These are phyloP conservation scores for Fulica atra DNA, from an alignment of 2,113 vertebrate species.

Conservation along the genomic window DNA sequence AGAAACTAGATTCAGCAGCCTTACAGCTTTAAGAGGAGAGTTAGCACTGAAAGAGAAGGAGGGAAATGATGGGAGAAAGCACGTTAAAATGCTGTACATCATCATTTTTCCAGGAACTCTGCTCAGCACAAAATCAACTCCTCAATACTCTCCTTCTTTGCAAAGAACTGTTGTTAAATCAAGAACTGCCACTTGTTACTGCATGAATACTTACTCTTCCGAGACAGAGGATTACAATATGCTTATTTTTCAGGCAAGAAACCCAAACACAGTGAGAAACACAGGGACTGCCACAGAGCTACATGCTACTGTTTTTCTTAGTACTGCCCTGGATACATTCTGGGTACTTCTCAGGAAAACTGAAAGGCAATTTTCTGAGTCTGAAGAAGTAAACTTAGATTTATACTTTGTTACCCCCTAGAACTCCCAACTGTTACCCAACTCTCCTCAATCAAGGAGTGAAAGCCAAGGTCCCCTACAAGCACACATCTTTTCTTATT, in stretches of 20 bases:
- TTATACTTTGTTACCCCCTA: not conserved
- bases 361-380: not conserved
- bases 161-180: not conserved
- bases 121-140: slow-evolving; percentile 2
- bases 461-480: not conserved
- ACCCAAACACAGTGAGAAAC: not conserved
- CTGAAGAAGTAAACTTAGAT: not conserved
- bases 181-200: not conserved
- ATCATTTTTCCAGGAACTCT: not conserved
- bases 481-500: slow-evolving; percentile 20
- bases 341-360: not conserved
- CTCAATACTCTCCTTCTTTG: not conserved
- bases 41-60: not conserved
- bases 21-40: slow-evolving; percentile 26
- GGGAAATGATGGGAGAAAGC: not conserved
- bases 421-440: not conserved
- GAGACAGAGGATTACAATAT: not conserved
- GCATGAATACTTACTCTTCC: not conserved
- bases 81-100: slow-evolving; percentile 9
- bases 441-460: not conserved
- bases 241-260: not conserved
- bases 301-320: not conserved
- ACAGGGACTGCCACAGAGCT: not conserved
- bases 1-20: slow-evolving; percentile 28
- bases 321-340: not conserved